These are phyloP conservation scores for Ruditapes philippinarum DNA, from an alignment of 1,140 invertebrate genomes.

Conservation along the genomic window DNA sequence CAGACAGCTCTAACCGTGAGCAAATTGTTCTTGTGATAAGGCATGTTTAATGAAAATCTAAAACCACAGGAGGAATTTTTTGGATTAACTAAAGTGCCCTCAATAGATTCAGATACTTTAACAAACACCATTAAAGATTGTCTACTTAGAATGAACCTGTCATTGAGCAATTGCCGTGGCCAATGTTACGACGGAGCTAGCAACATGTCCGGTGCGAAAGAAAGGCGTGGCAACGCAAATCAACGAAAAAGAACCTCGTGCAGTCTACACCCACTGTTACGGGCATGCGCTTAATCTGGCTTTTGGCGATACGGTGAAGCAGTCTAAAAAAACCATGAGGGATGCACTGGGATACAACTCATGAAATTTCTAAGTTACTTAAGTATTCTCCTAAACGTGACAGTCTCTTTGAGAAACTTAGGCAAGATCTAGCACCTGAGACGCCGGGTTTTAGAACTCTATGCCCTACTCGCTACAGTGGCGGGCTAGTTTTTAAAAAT, in stretches of 20 bases:
- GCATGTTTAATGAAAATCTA: conserved; percentile 28
- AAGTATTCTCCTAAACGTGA: neutral
- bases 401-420: neutral
- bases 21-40: conserved; percentile 56
- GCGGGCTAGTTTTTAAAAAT: no score
- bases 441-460: neutral
- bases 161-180: neutral
- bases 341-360: neutral
- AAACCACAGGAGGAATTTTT: conserved; percentile 27
- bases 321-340: neutral
- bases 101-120: conserved; percentile 4
- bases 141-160: neutral
- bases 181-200: conserved; percentile 1
- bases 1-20: conserved; percentile 52
- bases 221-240: neutral
- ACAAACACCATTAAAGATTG: conserved; percentile 12
- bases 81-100: conserved; percentile 22
- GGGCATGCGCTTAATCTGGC: conserved; percentile 17
- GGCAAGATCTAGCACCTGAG: neutral
- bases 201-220: conserved; percentile 9
- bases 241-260: neutral
- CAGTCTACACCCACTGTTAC: neutral
- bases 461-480: no score
- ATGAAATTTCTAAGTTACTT: neutral
- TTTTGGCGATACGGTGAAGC: conserved; percentile 34